Evolutionary conservation across 92 coral and sea anemone genomes (phyloP), one percentile per base, ranked within the genome.

Genomic region (Siderastrea radians): DNA sequence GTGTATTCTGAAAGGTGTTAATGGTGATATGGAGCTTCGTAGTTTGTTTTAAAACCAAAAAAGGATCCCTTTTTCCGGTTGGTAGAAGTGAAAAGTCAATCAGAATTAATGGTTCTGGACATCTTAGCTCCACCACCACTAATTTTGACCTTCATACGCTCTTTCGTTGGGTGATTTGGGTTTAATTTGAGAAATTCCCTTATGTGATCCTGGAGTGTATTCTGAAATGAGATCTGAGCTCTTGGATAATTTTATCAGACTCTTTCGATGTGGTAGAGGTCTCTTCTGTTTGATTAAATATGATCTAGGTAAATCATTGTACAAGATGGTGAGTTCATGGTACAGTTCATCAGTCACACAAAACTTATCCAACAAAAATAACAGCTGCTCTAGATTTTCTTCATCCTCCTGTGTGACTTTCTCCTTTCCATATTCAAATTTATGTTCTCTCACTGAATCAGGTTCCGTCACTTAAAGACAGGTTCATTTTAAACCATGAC

Each of bases 111-210:
- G 3, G 61, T 60, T 67, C 86, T 65, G 6, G 92, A 77, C 93
- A 93, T 93, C 58, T 74, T 78, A 1, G 92, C 96, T 7, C 96
- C 94, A 87, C 90, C 96, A 1, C 90, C 84, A 77, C 93, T 90
- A 5, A 90, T 78, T 69, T 90, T 90, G 54, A 93, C 90, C 49
- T 74, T 79, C 1, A 93, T 78, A 12, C 85, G 77, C 51, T 79
- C 70, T 2, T 77, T 13, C 17, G 6, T 1, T 45, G 69, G 64
- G 74, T 92, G 74, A n/a, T 43, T 17, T 2, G 95, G 93, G 13
- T 92, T 72, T 1, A 48, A 12, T 1, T 66, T 45, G 5, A 74
- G 14, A 47, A 49, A 75, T 1, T 89, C 93, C 5, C 47, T 69
- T 64, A 93, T 72, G 71, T 93, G 89, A 4, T 75, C 93, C 68